Evolutionary conservation across 2,113 vertebrate genomes (phyloP), one percentile per base, ranked within the genome.

Genomic region (Thamnaconus septentrionalis): DNA sequence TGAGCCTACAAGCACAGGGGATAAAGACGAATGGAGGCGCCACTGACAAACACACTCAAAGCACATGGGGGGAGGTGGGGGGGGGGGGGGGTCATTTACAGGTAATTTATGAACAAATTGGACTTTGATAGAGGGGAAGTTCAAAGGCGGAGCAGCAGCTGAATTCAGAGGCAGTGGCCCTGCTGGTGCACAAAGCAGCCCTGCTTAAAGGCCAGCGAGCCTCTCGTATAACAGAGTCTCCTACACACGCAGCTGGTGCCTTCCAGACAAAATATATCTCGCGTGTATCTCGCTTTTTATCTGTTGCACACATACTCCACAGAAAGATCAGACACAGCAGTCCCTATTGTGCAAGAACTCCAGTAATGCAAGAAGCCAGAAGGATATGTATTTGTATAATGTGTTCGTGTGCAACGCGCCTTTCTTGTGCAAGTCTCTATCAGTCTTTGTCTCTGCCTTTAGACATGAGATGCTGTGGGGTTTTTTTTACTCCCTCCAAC

Each of bases 71-170:
- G 68, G 61, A 70, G 62, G 72, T n/a, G n/a, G 0, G 61, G 73
- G 0, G 61, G 73, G 75, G 68, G 61, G 71, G 62, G 72, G 79
- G 77, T 85, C 68, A 51, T 82, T 85, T 84, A 79, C 61, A 52
- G 75, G 75, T 77, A 74, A 84, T 82, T 82, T 72, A 68, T 72
- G 71, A 73, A 85, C 75, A 85, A 81, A 82, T 76, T 81, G 80
- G 85, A 81, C 74, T 71, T 76, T 73, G 69, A 66, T 71, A 78
- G 72, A 61, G 58, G 64, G 66, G 68, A 74, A 31, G 18, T 31
- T 31, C 18, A 31, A 31, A 31, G 18, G 18, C 18, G 18, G 18
- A 31, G 18, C 18, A 31, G 18, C 18, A 31, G 18, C 18, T 31
- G 47, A 71, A 73, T 84, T 86, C 66, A 86, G 84, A 81, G 75